These are phyloP conservation scores for Umimayanthus chanpuru DNA, from an alignment of 92 coral and sea anemone genomes.

Conservation along the genomic window DNA sequence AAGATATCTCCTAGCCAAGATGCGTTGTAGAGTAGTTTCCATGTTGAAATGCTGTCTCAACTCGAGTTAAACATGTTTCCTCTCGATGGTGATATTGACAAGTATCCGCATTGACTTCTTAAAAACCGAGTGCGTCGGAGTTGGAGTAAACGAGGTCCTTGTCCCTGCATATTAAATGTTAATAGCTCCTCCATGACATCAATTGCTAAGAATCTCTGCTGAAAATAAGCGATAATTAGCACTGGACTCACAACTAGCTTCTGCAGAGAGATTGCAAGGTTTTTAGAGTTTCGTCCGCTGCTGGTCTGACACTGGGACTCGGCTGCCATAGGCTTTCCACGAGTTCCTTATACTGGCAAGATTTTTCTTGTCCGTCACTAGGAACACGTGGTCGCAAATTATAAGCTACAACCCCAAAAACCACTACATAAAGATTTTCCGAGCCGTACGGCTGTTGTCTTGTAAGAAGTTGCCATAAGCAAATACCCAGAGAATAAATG, in stretches of 20 bases:
- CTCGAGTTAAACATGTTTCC: not conserved
- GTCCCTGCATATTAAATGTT: slow-evolving; percentile 53
- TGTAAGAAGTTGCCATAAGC: slow-evolving; percentile 90
- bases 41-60: not conserved
- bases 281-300: slow-evolving; percentile 69
- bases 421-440: slow-evolving; percentile 93
- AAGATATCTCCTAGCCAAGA: not conserved
- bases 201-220: slow-evolving; percentile 56
- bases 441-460: slow-evolving; percentile 94
- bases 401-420: slow-evolving; percentile 96
- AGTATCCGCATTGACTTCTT: not conserved
- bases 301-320: slow-evolving; percentile 72
- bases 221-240: slow-evolving; percentile 28
- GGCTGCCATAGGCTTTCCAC: slow-evolving; percentile 88
- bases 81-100: too few species aligned
- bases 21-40: not conserved
- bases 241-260: slow-evolving; percentile 29
- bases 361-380: slow-evolving; percentile 51
- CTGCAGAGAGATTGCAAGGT: slow-evolving; percentile 62
- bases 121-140: not conserved
- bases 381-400: slow-evolving; percentile 96
- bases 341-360: slow-evolving; percentile 71
- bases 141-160: not conserved
- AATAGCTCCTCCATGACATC: slow-evolving; percentile 62
- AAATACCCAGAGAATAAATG: slow-evolving; percentile 93